A percentile compares a stretch with the other conserved stretches of the same genome.
Conservation (phyloP, 2,113 vertebrate genomes). For the Grallaria varia region DNA sequence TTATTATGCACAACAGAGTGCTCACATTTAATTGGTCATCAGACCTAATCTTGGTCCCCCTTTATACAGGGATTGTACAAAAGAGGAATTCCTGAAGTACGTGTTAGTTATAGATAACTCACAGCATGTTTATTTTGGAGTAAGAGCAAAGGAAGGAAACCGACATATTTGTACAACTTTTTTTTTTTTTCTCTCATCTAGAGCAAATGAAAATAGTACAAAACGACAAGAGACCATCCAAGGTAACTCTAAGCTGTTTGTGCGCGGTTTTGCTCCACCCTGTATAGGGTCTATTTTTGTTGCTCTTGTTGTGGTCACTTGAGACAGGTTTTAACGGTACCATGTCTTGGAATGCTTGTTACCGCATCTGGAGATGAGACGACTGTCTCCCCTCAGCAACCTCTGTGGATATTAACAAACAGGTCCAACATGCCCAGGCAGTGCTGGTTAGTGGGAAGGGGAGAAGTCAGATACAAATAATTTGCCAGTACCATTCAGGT, state of each 20-base stretch:
- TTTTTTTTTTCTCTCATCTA: background rate
- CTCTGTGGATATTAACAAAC: background rate
- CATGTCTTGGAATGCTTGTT: background rate
- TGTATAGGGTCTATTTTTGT: background rate
- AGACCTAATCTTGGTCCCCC: background rate
- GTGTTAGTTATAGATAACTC: slow-evolving; percentile 14
- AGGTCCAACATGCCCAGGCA: slow-evolving; percentile 11
- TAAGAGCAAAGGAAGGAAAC: slow-evolving; percentile 57
- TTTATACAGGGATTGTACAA: background rate
- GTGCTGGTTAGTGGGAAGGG: background rate
- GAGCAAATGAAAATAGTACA: slow-evolving; percentile 2
- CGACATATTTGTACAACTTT: background rate
- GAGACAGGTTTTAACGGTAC: background rate
- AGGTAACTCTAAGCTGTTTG: background rate
- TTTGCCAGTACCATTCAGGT: background rate
- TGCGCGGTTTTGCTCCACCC: background rate
- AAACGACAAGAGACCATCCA: background rate
- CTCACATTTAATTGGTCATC: background rate
- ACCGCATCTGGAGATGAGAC: background rate
- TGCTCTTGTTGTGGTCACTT: background rate
- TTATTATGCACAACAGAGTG: background rate
- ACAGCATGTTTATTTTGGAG: slow-evolving; percentile 7
- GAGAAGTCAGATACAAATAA: background rate
- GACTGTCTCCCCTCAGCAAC: background rate
- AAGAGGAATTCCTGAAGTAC: slow-evolving; percentile 41